phyloP scores from a whole-genome alignment of 2,888 invertebrate genomes.

The Heteropelma amictum region DNA sequence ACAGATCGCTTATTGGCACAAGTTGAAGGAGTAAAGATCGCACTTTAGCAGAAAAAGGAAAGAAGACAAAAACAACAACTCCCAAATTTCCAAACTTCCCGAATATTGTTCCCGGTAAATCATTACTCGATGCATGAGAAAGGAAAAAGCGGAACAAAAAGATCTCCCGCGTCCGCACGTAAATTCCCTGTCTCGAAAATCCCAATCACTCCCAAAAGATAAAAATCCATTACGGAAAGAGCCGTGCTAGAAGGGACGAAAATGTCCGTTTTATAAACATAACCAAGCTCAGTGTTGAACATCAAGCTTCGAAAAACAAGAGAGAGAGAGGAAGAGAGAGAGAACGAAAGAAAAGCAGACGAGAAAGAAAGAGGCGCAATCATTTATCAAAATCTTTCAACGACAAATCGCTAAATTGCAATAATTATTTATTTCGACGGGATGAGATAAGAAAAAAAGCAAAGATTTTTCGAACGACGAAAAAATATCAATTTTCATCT shows the following conservation, averaged over 20 bases:
- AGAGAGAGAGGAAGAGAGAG: not conserved
- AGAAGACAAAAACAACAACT: not conserved
- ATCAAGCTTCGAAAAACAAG: constrained; percentile 64
- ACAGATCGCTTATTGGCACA: constrained; percentile 99
- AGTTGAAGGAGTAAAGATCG: constrained; percentile 89
- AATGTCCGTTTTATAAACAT: constrained; percentile 65
- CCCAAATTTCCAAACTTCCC: constrained; percentile 50
- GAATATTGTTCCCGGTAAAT: constrained; percentile 47
- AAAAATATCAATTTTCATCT: not conserved
- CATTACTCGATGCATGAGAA: not conserved
- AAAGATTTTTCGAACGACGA: not conserved
- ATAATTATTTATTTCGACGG: not conserved
- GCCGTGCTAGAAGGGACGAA: constrained; percentile 47
- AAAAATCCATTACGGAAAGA: constrained; percentile 28
- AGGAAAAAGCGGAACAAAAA: not conserved
- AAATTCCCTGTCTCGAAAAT: constrained; percentile 40
- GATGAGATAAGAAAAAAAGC: not conserved
- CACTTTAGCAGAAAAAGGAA: not conserved
- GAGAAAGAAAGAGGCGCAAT: not conserved
- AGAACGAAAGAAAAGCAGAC: constrained; percentile 2
- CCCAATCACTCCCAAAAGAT: not conserved
- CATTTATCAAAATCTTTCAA: too few relatives aligned
- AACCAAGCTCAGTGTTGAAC: constrained; percentile 67
- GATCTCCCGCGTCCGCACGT: constrained; percentile 35
- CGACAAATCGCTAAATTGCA: not conserved